A percentile compares a stretch with the other conserved stretches of the same genome.
phyloP scores from a whole-genome alignment of 1,140 invertebrate species.

The Metopolophium dirhodum region DNA sequence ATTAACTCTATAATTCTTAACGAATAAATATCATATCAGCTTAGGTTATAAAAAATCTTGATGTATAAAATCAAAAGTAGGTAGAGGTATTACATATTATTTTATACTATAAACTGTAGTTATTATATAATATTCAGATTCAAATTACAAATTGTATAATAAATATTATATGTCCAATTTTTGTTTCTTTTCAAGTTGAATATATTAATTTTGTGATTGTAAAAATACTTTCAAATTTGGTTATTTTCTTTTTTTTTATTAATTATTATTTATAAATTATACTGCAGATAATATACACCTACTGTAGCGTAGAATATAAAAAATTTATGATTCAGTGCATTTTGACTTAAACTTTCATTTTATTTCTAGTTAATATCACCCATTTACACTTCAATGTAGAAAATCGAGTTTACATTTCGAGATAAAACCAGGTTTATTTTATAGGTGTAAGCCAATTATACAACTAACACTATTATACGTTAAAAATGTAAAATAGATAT shows the following conservation, averaged over 20 bases:
- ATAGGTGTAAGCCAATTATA: not conserved
- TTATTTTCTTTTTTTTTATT: slow-evolving; percentile 19
- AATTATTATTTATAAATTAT: not conserved
- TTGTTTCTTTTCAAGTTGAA: not conserved
- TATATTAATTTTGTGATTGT: not conserved
- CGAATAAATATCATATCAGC: not conserved
- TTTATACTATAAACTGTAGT: not conserved
- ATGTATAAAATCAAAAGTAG: not conserved
- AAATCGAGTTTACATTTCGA: not conserved
- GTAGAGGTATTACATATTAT: not conserved
- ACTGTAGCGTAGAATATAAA: not conserved
- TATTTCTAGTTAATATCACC: not conserved
- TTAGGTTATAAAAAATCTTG: not conserved
- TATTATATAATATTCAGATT: not conserved
- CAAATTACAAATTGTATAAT: not conserved
- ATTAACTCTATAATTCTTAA: not conserved
- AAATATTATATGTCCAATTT: not conserved
- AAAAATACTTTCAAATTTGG: slow-evolving; percentile 10
- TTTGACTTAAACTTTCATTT: not conserved
- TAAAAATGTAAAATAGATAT: not conserved
- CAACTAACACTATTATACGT: not conserved
- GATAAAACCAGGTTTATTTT: not conserved
- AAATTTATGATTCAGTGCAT: not conserved
- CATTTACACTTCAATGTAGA: not conserved
- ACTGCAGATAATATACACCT: not conserved